phyloP scores from a whole-genome alignment of 2,113 vertebrate species.

The Calidris pygmaea region DNA sequence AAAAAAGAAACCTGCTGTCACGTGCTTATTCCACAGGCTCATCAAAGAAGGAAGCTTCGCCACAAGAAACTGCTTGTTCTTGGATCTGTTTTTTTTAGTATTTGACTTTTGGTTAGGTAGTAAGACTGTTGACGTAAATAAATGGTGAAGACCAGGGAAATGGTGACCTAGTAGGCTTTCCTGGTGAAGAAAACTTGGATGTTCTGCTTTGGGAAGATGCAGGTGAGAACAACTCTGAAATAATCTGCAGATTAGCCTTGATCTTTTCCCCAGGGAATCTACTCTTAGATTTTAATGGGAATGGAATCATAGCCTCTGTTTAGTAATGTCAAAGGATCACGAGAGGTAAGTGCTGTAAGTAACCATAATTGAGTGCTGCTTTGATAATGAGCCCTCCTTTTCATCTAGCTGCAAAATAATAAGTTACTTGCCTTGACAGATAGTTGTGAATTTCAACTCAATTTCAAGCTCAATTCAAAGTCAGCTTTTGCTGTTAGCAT shows the following conservation, averaged over 20 bases:
- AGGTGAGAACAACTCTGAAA: not conserved
- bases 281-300: not conserved
- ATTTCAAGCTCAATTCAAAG: not conserved
- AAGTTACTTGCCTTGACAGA: not conserved
- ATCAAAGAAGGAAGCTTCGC: not conserved
- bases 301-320: not conserved
- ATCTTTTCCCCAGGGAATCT: not conserved
- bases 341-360: not conserved
- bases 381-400: not conserved
- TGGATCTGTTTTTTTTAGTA: not conserved
- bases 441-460: not conserved
- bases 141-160: not conserved
- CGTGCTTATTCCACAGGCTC: not conserved
- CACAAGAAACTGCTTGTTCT: not conserved
- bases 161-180: not conserved
- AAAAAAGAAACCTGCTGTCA: not conserved
- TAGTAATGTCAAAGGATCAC: not conserved
- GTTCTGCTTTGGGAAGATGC: not conserved
- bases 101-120: not conserved
- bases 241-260: not conserved
- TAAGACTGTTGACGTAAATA: not conserved
- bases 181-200: not conserved
- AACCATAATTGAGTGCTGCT: not conserved
- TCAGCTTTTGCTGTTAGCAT: not conserved
- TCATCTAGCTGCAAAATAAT: not conserved